Evolutionary conservation across 2,888 invertebrate genomes (phyloP).

Genomic region (Drosophila cognata): DNA sequence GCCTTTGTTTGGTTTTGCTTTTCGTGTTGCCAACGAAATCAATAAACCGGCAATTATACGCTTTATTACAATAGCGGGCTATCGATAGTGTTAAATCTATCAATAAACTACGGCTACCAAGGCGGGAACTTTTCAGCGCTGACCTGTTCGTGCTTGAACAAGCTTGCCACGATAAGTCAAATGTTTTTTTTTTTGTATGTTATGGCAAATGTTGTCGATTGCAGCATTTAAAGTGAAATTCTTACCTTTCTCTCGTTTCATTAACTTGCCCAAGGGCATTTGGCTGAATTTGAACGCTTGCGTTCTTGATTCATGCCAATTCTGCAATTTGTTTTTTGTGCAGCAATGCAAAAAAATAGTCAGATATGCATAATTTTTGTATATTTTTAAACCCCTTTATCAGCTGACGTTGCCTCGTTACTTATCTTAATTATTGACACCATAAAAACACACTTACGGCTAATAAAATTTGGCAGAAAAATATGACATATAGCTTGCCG

Average conservation of each 20-base stretch:
- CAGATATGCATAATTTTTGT: constrained; percentile 25
- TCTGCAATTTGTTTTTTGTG: constrained; percentile 44
- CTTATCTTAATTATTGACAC: constrained; percentile 60
- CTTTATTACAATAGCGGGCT: constrained; percentile 34
- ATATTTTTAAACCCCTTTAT: constrained; percentile 46
- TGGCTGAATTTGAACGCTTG: constrained; percentile 56
- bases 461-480: constrained; percentile 19
- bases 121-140: constrained; percentile 18
- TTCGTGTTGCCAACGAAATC: constrained; percentile 15
- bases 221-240: constrained; percentile 41
- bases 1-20: constrained; percentile 28
- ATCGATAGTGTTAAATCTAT: constrained; percentile 46
- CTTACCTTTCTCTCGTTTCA: constrained; percentile 46
- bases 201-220: constrained; percentile 39
- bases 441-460: constrained; percentile 18
- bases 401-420: constrained; percentile 26
- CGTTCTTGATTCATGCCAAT: constrained; percentile 37
- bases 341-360: constrained; percentile 21
- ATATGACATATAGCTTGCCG: constrained; percentile 50
- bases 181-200: constrained; percentile 2
- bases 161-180: constrained; percentile 27
- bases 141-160: constrained; percentile 32
- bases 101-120: constrained; percentile 32
- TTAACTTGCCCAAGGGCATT: constrained; percentile 52
- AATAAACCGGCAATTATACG: constrained; percentile 29